Percentiles rank a stretch among this genome's conserved stretches.
These are phyloP conservation scores for Cataglyphis livida DNA, from an alignment of 2,888 invertebrate species.

Conservation along the genomic window DNA sequence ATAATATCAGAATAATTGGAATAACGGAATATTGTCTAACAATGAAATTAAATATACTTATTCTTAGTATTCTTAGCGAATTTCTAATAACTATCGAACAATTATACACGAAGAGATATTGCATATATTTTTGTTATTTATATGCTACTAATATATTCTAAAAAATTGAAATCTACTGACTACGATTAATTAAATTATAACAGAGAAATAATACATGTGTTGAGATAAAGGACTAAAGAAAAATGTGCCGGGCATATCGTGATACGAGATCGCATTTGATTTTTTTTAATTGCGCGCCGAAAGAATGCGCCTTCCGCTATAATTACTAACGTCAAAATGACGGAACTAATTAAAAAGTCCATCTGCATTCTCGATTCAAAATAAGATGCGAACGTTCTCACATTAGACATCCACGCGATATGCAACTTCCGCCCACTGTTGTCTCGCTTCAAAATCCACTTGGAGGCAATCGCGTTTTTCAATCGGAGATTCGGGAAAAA, in stretches of 20 bases:
- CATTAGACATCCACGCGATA: conserved; percentile 48
- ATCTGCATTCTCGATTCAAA: conserved; percentile 40
- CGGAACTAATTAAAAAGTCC: conserved; percentile 45
- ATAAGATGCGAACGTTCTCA: conserved; percentile 48
- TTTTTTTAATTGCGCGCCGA: conserved; percentile 28
- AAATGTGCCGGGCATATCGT: not conserved
- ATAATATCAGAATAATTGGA: conserved; percentile 7
- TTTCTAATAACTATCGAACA: not conserved
- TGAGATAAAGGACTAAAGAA: not conserved
- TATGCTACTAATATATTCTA: not conserved
- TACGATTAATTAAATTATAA: not conserved
- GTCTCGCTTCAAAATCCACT: conserved; percentile 39
- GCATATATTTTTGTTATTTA: not conserved
- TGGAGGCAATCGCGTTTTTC: conserved; percentile 32
- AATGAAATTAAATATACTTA: not conserved
- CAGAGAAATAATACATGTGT: not conserved
- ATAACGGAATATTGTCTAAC: not conserved
- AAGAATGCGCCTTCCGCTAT: conserved; percentile 1
- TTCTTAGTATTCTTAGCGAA: not conserved
- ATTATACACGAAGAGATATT: not conserved
- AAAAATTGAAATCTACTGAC: not conserved
- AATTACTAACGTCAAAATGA: conserved; percentile 35
- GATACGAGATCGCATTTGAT: not conserved
- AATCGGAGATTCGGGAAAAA: conserved; percentile 38
- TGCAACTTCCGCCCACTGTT: conserved; percentile 49